Evolutionary conservation across 2,113 vertebrate genomes (phyloP), one percentile per base, ranked within the genome.

Genomic region (Plectropomus leopardus): DNA sequence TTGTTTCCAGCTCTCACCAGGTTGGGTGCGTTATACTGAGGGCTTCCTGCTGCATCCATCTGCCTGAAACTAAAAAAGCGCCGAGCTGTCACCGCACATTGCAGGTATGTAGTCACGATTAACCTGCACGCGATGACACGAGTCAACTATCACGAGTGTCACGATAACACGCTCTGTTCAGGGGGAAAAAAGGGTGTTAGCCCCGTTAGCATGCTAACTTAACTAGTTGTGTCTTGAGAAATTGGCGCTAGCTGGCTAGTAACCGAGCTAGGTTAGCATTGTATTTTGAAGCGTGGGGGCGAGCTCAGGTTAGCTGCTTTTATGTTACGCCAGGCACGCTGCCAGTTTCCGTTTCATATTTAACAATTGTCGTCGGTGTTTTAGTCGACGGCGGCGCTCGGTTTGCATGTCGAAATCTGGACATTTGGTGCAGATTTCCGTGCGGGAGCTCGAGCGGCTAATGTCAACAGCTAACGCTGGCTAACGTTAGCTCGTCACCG

Each of bases 11-110:
- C 86, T 66, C 88, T 74, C 76, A 72, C 44, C 85, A 85, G 89
- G 83, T 72, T 76, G 76, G 85, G 34, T 83, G 81, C 82, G 85
- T 65, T 82, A 28, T 15, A 76, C 89, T 30, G 82, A 85, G 83
- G 72, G 88, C 85, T 91, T 91, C 82, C 85, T 90, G 88, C 92
- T 90, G 89, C 90, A 88, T 83, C 86, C 82, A 76, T 86, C 85
- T 47, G 67, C 30, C 74, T 47, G 44, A 70, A 84, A 80, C 58
- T 9, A 40, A 50, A 47, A n/a, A 57, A 63, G 63, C 80, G 45
- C 63, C 34, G 53, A 58, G 32, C 79, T 85, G 90, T 84, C 90
- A 86, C 76, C 8, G 80, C 80, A 51, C 70, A 26, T 54, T n/a
- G 55, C 81, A 81, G 89, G 91, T 93, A 78, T 17, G 91, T 84